Percentiles rank a stretch among this genome's conserved stretches.
Conservation (phyloP, 2,888 invertebrate genomes). For the Litoditis marina region DNA sequence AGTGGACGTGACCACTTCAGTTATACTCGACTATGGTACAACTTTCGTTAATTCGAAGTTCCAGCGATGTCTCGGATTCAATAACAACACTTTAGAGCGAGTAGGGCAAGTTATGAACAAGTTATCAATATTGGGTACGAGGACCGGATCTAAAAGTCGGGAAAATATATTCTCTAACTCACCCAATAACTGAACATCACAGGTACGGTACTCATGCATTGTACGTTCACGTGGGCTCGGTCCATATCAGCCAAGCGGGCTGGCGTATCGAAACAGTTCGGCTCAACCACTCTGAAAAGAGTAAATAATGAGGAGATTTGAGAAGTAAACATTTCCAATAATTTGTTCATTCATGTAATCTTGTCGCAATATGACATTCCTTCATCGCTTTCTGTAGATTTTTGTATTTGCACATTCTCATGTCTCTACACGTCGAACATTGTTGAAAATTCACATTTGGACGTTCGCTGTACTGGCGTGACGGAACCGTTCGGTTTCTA, state of each 20-base stretch:
- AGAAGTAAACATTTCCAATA: no score
- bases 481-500: no score
- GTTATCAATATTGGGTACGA: background rate
- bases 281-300: constrained; percentile 64
- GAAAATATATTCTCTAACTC: constrained; percentile 28
- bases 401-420: no score
- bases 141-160: background rate
- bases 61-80: background rate
- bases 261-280: constrained; percentile 67
- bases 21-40: no score
- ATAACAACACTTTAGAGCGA: background rate
- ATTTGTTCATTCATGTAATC: no score
- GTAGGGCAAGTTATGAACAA: background rate
- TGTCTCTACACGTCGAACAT: no score
- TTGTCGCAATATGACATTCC: no score
- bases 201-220: constrained; percentile 68
- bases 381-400: no score
- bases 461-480: no score
- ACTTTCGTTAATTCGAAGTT: no score
- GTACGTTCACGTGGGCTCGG: constrained; percentile 65
- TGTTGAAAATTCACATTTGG: no score
- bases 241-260: constrained; percentile 67
- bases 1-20: no score
- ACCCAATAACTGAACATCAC: constrained; percentile 70
- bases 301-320: background rate